Evolutionary conservation across 2,888 invertebrate species (phyloP), one percentile per base, ranked within the genome.

Genomic region (Stegana nigrithorax): DNA sequence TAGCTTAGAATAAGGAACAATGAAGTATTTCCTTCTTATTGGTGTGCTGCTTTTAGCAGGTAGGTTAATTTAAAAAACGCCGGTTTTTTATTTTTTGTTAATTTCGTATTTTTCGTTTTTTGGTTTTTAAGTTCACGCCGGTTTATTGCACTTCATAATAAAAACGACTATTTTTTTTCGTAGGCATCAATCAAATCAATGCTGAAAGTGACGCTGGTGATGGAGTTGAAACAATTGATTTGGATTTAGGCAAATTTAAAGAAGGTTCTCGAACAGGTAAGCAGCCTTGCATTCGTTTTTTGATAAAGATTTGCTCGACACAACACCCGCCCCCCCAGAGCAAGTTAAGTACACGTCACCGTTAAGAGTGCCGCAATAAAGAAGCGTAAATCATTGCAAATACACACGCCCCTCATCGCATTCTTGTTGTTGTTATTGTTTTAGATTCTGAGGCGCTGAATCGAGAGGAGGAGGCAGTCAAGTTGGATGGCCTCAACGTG

Each of bases 391-490:
- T 23, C 14, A 12, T 56, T 8, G 44, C 27, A 63, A n/a, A n/a
- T n/a, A n/a, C n/a, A n/a, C n/a, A n/a, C n/a, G n/a, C n/a, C n/a
- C n/a, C n/a, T n/a, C n/a, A n/a, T n/a, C n/a, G n/a, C n/a, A n/a
- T n/a, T 27, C 39, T 42, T 59, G 57, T 25, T 57, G 42, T 55
- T 42, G 10, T 42, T 55, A 36, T 62, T 39, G 44, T 55, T 44
- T 50, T 65, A 91, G 98, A 98, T 87, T 93, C 95, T 85, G 96
- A 97, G 86, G 92, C 91, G 4, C 90, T 97, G 42, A 87, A 92
- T 82, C 91, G 97, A 72, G 98, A 98, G 87, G 97, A 96, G 85
- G 97, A 98, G 87, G 95, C 97, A 0, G 97, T 98, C 73, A 94
- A 96, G 82, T 87, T 98, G 60, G 99, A 99, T 87, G 96, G 95